Base-by-base conservation (phyloP, 2,888 invertebrate species). In the Omphaloscelis lunosa region DNA sequence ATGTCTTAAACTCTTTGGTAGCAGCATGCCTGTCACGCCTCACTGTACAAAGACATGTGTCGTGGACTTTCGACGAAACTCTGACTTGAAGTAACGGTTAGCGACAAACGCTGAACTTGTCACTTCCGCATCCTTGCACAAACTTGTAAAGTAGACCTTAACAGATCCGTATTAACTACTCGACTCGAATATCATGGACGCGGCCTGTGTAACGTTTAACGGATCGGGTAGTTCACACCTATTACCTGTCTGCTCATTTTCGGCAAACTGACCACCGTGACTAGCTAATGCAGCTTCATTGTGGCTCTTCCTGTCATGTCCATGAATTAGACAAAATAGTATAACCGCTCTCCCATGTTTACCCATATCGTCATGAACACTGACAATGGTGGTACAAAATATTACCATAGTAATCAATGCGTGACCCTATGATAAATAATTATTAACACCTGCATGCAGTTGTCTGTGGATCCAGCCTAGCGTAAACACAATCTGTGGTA, bases 391-490 rank as follows among this genome's bases (percentile, higher is more conserved):
- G 73, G 77, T 53, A 82, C 79, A 72, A 81, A 78, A 63, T 82
- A 85, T 87, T 86, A 80, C 75, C 85, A 85, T 86, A 84, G 82
- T 63, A 80, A 86, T 88, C 79, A 86, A 86, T 83, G 87, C 89
- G 81, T 87, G 81, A 86, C 80, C 79, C 73, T 74, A 77, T 78
- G 71, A 45, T 84, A 86, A 83, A 82, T 88, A 87, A 86, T 88
- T 83, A 87, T 86, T 82, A 82, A 88, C 88, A 88, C 88, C 88
- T 88, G 88, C 84, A 86, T 79, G 82, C 80, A 78, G 76, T 79
- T 75, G 70, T 70, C 73, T 45, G 67, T 77, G 72, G 71, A 75
- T 79, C 78, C 80, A 82, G 66, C 87, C 65, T 81, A 87, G 75
- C 88, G 83, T 88, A 87, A 88, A 88, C 84, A 88, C 82, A 83